A percentile compares a stretch with the other conserved stretches of the same genome.
Conservation (phyloP, 2,888 invertebrate species). For the Smittia aterrima region DNA sequence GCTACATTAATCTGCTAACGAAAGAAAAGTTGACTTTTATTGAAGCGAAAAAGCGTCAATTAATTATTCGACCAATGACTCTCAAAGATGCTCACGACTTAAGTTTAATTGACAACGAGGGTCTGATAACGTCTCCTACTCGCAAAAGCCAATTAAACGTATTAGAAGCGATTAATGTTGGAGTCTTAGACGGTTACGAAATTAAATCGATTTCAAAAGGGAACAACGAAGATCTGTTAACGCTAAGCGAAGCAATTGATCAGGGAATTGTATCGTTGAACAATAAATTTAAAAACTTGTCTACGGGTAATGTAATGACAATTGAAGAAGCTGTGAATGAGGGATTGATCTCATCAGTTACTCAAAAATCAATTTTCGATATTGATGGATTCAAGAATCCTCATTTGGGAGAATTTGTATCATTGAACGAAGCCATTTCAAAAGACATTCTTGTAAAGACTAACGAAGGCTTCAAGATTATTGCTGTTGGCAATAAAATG, state of each 20-base stretch:
- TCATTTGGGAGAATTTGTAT: constrained; percentile 75
- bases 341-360: constrained; percentile 83
- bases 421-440: constrained; percentile 76
- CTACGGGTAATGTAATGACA: constrained; percentile 69
- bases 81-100: constrained; percentile 83
- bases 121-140: constrained; percentile 77
- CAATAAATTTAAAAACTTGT: constrained; percentile 71
- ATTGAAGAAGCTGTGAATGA: constrained; percentile 86
- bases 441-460: constrained; percentile 75
- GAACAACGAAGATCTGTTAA: constrained; percentile 73
- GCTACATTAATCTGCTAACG: constrained; percentile 71
- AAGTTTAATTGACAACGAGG: constrained; percentile 73
- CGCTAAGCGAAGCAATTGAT: constrained; percentile 80
- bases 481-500: constrained; percentile 72
- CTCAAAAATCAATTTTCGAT: constrained; percentile 85
- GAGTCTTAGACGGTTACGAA: constrained; percentile 79
- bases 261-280: constrained; percentile 72
- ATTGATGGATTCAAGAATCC: constrained; percentile 88
- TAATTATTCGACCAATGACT: constrained; percentile 87
- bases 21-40: constrained; percentile 74
- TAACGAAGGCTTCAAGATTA: constrained; percentile 67
- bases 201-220: constrained; percentile 79
- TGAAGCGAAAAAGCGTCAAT: constrained; percentile 77
- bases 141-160: constrained; percentile 74
- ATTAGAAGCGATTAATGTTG: constrained; percentile 80